Evolutionary conservation across 2,797 vertebrate genomes (phyloP).

Genomic region (Naso thynnoides): DNA sequence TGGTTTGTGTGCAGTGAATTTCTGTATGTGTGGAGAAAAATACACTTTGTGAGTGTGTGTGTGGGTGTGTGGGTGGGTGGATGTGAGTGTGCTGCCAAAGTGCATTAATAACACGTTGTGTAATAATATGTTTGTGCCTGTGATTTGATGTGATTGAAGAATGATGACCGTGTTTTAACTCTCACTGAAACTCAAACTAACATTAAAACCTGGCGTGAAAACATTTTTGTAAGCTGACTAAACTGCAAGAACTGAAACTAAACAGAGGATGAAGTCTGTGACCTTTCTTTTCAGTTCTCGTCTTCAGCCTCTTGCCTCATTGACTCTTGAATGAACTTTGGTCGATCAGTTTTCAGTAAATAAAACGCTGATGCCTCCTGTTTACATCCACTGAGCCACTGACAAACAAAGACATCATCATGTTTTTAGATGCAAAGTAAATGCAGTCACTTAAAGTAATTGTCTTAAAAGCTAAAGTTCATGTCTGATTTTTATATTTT

Average conservation of each 20-base stretch:
- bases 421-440: not conserved
- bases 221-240: not conserved
- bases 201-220: constrained; percentile 5
- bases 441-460: not conserved
- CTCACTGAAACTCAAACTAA: constrained; percentile 19
- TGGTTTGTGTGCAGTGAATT: constrained; percentile 15
- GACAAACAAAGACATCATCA: no score
- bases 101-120: constrained; percentile 54
- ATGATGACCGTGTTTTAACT: constrained; percentile 3
- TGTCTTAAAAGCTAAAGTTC: no score
- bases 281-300: no score
- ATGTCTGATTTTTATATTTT: not conserved
- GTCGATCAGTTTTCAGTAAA: not conserved
- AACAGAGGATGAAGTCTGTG: not conserved
- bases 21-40: constrained; percentile 28
- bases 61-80: constrained; percentile 29
- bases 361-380: not conserved
- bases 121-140: constrained; percentile 43
- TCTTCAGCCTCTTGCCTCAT: no score
- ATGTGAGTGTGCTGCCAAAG: constrained; percentile 23
- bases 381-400: not conserved
- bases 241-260: not conserved
- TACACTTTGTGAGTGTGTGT: not conserved
- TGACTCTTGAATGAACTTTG: not conserved
- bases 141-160: constrained; percentile 18